Conservation (phyloP, 2,888 invertebrate species). For the Drosophila acutilabella region DNA sequence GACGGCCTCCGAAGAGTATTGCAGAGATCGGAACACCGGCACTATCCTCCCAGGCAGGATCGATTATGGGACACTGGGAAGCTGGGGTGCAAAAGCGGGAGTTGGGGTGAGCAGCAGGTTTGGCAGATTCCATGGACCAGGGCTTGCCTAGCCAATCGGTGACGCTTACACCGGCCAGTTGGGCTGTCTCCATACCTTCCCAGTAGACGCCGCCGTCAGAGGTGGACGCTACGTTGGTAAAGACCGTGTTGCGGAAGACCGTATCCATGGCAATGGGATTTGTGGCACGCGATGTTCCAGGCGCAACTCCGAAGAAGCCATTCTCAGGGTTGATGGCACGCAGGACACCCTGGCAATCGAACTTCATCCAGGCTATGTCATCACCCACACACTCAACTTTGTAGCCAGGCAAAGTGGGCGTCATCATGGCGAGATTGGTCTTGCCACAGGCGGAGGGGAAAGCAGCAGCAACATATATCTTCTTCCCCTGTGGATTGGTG, state of each 20-base stretch:
- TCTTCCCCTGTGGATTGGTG: conserved; percentile 94
- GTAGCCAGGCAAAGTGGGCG: conserved; percentile 96
- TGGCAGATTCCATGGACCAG: conserved; percentile 88
- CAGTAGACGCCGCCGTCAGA: conserved; percentile 98
- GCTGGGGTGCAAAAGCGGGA: conserved; percentile 98
- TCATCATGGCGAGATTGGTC: conserved; percentile 99
- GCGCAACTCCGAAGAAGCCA: conserved; percentile 99
- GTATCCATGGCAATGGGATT: conserved; percentile 99
- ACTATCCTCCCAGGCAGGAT: conserved; percentile 95
- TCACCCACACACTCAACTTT: conserved; percentile 97
- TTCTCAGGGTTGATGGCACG: conserved; percentile 99
- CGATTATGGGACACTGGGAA: conserved; percentile 97
- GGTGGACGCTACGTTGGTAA: conserved; percentile 98
- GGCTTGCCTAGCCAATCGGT: conserved; percentile 94
- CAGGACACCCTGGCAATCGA: conserved; percentile 93
- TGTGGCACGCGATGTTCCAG: conserved; percentile 94
- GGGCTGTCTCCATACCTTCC: conserved; percentile 97
- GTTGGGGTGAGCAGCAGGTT: conserved; percentile 98
- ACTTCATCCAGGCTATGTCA: conserved; percentile 99
- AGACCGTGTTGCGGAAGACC: conserved; percentile 95
- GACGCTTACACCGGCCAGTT: conserved; percentile 87
- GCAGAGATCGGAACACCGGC: conserved; percentile 98
- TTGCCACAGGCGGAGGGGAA: conserved; percentile 99
- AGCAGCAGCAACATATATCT: conserved; percentile 97
- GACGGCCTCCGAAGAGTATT: conserved; percentile 97